These are phyloP conservation scores for Etheostoma spectabile DNA, from an alignment of 2,113 vertebrate genomes.

Conservation along the genomic window DNA sequence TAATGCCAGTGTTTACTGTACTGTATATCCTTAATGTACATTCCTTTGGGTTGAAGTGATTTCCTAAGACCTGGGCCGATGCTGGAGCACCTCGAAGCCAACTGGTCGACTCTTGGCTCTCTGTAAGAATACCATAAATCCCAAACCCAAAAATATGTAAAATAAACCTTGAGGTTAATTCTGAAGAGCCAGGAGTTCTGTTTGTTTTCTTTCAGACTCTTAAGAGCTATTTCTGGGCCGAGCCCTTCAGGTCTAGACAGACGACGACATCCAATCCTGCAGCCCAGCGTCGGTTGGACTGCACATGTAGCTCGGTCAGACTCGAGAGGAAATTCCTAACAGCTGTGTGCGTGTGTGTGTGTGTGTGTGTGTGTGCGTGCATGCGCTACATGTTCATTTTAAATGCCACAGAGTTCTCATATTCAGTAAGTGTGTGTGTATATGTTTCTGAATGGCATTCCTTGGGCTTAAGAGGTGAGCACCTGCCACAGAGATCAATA, in stretches of 20 bases:
- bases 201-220: conserved; percentile 66
- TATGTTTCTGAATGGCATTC: conserved; percentile 39
- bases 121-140: conserved; percentile 37
- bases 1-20: neutral
- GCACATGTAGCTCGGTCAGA: conserved; percentile 53
- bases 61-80: conserved; percentile 18
- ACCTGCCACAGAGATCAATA: conserved; percentile 57
- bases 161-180: conserved; percentile 63
- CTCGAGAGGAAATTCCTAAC: conserved; percentile 68
- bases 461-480: conserved; percentile 17
- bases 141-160: conserved; percentile 68
- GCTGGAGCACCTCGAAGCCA: conserved; percentile 19
- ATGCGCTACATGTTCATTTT: conserved; percentile 87
- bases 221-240: conserved; percentile 68
- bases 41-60: conserved; percentile 49
- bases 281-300: conserved; percentile 54
- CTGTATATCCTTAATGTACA: conserved; percentile 14
- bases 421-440: conserved; percentile 75
- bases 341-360: conserved; percentile 38
- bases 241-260: conserved; percentile 77
- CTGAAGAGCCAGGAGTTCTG: conserved; percentile 37
- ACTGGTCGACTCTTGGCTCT: conserved; percentile 26
- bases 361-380: neutral
- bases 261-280: conserved; percentile 60
- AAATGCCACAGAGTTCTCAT: conserved; percentile 87